phyloP scores from a whole-genome alignment of 2,888 invertebrate species.

The Eupelmus urozonus region DNA sequence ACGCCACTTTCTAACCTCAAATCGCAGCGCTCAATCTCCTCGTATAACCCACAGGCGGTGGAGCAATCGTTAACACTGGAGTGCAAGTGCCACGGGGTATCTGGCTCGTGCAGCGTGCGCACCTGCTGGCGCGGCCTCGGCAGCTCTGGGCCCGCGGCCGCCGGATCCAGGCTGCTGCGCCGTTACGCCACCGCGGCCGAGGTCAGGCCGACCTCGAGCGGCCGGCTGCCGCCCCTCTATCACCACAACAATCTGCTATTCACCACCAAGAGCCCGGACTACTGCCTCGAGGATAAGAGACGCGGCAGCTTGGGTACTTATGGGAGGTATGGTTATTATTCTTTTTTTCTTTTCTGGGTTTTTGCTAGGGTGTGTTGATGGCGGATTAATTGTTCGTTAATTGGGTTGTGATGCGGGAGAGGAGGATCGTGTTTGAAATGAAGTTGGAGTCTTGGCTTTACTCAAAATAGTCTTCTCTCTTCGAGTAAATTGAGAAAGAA shows the following conservation, averaged over 20 bases:
- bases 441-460: too few species aligned
- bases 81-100: slow-evolving; percentile 92
- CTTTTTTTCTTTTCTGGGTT: not conserved
- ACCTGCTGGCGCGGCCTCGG: slow-evolving; percentile 88
- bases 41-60: slow-evolving; percentile 82
- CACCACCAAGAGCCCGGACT: slow-evolving; percentile 89
- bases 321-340: slow-evolving; percentile 82
- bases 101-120: slow-evolving; percentile 89
- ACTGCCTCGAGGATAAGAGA: slow-evolving; percentile 86
- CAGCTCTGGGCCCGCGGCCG: slow-evolving; percentile 79
- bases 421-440: too few species aligned
- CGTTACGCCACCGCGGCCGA: slow-evolving; percentile 81
- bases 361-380: too few species aligned
- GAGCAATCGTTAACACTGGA: slow-evolving; percentile 81
- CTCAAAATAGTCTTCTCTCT: too few species aligned
- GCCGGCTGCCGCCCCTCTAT: slow-evolving; percentile 73
- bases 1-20: too few species aligned
- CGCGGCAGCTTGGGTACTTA: slow-evolving; percentile 87
- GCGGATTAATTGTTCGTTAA: too few species aligned
- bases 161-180: slow-evolving; percentile 80
- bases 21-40: too few species aligned
- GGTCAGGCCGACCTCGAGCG: slow-evolving; percentile 75
- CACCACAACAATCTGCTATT: slow-evolving; percentile 83
- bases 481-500: too few species aligned
- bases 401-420: too few species aligned